Base-by-base conservation (phyloP, 1,140 invertebrate species). In the Calosoma granatense region DNA sequence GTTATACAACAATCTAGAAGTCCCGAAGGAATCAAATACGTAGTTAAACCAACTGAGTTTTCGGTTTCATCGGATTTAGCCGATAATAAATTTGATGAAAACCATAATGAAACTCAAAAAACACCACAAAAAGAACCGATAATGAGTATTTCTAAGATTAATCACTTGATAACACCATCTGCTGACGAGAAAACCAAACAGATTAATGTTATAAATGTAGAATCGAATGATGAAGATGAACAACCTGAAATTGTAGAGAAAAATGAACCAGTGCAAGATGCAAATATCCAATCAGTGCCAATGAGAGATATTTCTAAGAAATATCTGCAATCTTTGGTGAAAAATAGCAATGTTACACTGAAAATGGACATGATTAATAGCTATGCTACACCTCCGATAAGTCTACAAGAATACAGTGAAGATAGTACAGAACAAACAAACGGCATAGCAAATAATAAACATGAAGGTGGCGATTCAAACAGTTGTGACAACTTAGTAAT, bases 21-120 rank as follows among this genome's bases (percentile, higher is more conserved):
- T 51, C 58, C 58, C 1, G 51, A 56, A 56, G 58, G 58, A 12
- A n/a, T 53, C 17, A 56, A 56, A 53, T 56, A 51, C 20, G 22
- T 53, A 9, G 41, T 47, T 11, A 4, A 47, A 12, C 41, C 9
- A 47, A 30, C 4, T 47, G 41, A 47, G 15, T 12, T 47, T 6
- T 47, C 41, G 26, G 56, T 23, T 39, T 23, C 20, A 55, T 54
- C 56, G 21, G 59, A 55, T 17, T 21, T 51, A 56, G 26, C 22
- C n/a, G 30, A 43, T 21, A 22, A 9, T 51, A 26, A 22, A 22
- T 15, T 51, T 22, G 59, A 60, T 53, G 56, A 58, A 23, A 58
- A 60, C 43, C 56, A 60, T 11, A 60, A 60, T 22, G 43, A 17
- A 22, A 22, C 26, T 6, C 2, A 9, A 4, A 17, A 14, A 9